phyloP scores from a whole-genome alignment of 2,113 vertebrate genomes.

The Lagopus leucura region DNA sequence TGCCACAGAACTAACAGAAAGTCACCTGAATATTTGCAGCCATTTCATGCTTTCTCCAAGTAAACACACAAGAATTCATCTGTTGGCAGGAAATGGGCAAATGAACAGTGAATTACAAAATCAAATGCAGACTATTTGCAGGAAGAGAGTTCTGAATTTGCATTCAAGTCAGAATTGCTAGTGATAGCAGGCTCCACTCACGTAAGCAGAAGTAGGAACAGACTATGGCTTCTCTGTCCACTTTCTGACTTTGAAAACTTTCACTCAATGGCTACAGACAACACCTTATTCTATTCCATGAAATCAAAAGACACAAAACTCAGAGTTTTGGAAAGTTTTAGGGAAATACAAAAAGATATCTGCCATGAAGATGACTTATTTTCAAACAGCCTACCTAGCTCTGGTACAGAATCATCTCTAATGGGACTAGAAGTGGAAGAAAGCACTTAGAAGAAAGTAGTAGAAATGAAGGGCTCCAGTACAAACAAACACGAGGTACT shows the following conservation, averaged over 20 bases:
- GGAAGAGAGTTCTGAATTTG: background rate
- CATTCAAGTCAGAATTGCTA: background rate
- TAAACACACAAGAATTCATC: background rate
- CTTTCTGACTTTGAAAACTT: background rate
- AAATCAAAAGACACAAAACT: background rate
- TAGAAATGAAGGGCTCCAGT: background rate
- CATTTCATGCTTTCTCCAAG: background rate
- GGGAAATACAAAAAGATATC: background rate
- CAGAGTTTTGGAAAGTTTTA: background rate
- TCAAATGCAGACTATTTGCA: background rate
- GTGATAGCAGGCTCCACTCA: background rate
- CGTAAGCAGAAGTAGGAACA: background rate
- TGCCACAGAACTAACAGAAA: background rate
- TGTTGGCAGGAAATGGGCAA: background rate
- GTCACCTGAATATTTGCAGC: background rate
- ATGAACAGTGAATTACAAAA: background rate
- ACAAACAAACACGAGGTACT: background rate
- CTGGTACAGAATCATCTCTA: background rate
- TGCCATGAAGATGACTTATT: background rate
- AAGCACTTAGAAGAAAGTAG: background rate
- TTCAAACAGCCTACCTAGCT: background rate
- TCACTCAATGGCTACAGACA: background rate
- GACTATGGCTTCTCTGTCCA: background rate
- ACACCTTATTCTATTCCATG: background rate
- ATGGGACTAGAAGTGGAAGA: background rate